Base-by-base conservation (phyloP, 2,113 vertebrate species). In the Mormyrus iriodes region DNA sequence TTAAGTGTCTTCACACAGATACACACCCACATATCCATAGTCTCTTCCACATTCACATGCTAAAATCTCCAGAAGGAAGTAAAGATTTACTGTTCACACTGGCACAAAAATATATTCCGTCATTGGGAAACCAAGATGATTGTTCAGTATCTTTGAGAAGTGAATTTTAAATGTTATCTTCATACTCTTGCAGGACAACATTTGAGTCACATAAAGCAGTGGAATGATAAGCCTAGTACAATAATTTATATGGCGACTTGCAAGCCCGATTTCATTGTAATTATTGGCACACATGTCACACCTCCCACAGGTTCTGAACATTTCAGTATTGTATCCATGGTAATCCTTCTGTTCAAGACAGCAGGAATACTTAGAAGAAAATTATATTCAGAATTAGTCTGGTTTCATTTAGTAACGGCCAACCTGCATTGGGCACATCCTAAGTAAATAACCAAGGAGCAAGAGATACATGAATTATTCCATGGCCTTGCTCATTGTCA, bases 381-480 rank as follows among this genome's bases (percentile, higher is more conserved):
- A 87, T 87, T 21, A 61, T 53, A 44, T 58, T 24, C 53, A n/a
- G 55, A 35, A 87, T 58, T 21, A 87, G n/a, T 51, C n/a, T 10
- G 31, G n/a, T 55, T 86, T 86, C 52, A 86, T 86, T 86, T 86
- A 86, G 27, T 51, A 86, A 55, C 85, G 55, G 85, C n/a, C 49
- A 55, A 53, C n/a, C n/a, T 46, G 58, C 46, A n/a, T 61, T 39
- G 73, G 19, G 19, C 27, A 76, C 69, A 79, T 51, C 24, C 65
- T 88, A 48, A 46, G 65, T 48, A 21, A 31, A 51, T 52, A 48
- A 76, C 27, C 44, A 52, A 76, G 55, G 19, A 69, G 21, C 42
- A 39, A 46, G 21, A 61, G 27, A 42, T 21, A 21, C 51, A 55
- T 17, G 10, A 55, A 39, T 48, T 13, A 52, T 51, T n/a, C 46